These are phyloP conservation scores for Trichonephila inaurata DNA, from an alignment of 1,140 invertebrate species.

Conservation along the genomic window DNA sequence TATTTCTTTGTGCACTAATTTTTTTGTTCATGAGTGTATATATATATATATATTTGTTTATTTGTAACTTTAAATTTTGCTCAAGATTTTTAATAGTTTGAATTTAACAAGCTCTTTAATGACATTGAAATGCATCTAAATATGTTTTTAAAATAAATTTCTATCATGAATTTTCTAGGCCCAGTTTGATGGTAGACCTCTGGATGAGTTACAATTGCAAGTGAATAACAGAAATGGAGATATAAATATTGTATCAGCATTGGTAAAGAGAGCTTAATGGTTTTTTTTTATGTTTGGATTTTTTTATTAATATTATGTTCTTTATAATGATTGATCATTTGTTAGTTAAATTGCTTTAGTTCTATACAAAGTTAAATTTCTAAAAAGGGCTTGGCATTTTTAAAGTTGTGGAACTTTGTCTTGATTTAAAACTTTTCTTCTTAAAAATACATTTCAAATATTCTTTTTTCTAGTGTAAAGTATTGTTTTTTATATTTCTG, in stretches of 20 bases:
- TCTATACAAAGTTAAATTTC: not conserved
- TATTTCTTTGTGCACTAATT: no score
- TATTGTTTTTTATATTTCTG: no score
- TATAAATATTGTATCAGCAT: not conserved
- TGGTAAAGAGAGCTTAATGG: not conserved
- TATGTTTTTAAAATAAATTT: not conserved
- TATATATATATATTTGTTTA: no score
- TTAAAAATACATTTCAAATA: no score
- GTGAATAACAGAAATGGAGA: slow-evolving; percentile 34
- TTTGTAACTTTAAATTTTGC: not conserved
- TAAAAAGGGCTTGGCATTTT: not conserved
- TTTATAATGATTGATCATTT: not conserved
- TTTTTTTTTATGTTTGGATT: no score
- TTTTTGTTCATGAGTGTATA: no score
- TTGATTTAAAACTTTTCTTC: no score
- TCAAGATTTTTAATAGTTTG: not conserved
- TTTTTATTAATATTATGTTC: no score
- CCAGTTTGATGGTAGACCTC: not conserved
- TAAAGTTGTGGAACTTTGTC: not conserved
- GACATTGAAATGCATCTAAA: not conserved
- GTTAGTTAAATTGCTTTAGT: not conserved
- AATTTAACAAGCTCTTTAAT: not conserved
- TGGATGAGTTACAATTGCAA: not conserved
- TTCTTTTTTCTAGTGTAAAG: no score
- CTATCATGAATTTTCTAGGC: not conserved